Conservation (phyloP, 1,140 invertebrate species). For the Glossosoma conforme region DNA sequence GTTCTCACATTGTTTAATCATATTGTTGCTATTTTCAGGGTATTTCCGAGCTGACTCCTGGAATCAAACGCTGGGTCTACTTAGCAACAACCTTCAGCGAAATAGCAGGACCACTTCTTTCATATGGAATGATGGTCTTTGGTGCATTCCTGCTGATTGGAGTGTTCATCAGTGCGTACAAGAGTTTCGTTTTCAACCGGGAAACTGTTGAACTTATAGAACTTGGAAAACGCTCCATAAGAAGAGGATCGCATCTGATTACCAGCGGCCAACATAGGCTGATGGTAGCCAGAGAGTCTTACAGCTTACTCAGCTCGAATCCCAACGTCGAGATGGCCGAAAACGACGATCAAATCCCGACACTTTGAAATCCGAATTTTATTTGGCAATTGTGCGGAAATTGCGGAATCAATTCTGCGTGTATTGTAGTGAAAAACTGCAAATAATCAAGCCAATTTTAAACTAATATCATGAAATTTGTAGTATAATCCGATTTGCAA, state of each 20-base stretch:
- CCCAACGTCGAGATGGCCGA: too few species aligned
- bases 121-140: conserved; percentile 65
- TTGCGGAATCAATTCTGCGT: too few species aligned
- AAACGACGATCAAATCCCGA: too few species aligned
- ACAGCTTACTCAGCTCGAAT: too few species aligned
- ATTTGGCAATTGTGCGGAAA: too few species aligned
- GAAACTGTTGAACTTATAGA: conserved; percentile 69
- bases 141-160: conserved; percentile 59
- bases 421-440: too few species aligned
- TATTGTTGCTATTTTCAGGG: conserved; percentile 52
- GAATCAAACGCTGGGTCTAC: conserved; percentile 72
- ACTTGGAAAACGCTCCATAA: conserved; percentile 62
- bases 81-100: conserved; percentile 70
- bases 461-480: too few species aligned
- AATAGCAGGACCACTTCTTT: conserved; percentile 59
- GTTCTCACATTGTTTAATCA: too few species aligned
- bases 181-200: conserved; percentile 66
- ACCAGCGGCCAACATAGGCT: conserved; percentile 64
- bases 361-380: too few species aligned
- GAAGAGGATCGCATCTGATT: conserved; percentile 65
- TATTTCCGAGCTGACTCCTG: conserved; percentile 70
- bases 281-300: conserved; percentile 56
- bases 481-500: too few species aligned
- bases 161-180: conserved; percentile 67
- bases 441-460: too few species aligned